Base-by-base conservation (phyloP, 2,113 vertebrate genomes). In the Alosa alosa region DNA sequence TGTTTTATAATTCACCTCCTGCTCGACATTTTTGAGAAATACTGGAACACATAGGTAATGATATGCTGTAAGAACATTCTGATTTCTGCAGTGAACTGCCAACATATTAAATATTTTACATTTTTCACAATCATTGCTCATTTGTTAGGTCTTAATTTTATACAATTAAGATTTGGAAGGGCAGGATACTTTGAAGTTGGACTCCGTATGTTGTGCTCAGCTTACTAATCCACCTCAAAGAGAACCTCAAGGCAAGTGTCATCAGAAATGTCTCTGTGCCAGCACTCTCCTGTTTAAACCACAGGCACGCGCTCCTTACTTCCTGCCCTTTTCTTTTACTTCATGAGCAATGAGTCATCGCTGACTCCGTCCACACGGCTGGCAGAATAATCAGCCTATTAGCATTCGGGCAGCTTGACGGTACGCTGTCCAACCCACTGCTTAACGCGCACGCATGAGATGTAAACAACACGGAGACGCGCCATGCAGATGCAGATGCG, bases 361-460 rank as follows among this genome's bases (percentile, higher is more conserved):
- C 88, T 64, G 72, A 50, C 45, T 83, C 82, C 81, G 47, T 7
- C n/a, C 72, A 57, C 78, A 81, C 85, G 84, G 25, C 36, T 13
- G 52, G 84, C 84, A 68, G 87, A 89, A 83, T 90, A 88, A 91
- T 90, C 75, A 87, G 88, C 84, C 89, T 81, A 89, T 91, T 90
- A 83, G 8, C 13, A 90, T 89, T 72, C 86, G 82, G 84, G 83
- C 72, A 13, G 72, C 11, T 78, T 57, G 83, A 87, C 89, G 83
- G 84, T 89, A 90, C 84, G 82, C 86, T n/a, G 36, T 89, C 64
- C 78, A 82, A 31, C 31, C 72, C 82, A 5, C n/a, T 83, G 84
- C 84, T 90, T 87, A 87, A 89, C 85, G 87, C 52, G 68, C 64
- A 86, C 68, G 82, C 68, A 86, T 87, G 86, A 60, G 55, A 84